Percentiles rank a stretch among this genome's conserved stretches.
phyloP scores from a whole-genome alignment of 2,113 vertebrate species.

The Pseudopodoces humilis region DNA sequence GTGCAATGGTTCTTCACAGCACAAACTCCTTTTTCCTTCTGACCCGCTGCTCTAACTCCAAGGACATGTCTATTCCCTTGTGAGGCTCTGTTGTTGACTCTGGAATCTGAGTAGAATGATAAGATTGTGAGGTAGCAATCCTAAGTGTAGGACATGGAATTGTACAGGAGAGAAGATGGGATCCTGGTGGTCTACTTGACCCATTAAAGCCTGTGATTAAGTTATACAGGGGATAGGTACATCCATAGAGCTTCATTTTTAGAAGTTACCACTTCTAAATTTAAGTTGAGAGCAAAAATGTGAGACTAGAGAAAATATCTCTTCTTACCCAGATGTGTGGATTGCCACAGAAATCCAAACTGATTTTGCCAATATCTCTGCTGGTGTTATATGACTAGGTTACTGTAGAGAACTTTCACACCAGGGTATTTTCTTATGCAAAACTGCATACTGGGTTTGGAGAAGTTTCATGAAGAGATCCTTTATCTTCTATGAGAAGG shows the following conservation, averaged over 20 bases:
- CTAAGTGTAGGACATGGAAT: not conserved
- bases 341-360: not conserved
- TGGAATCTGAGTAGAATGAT: not conserved
- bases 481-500: not conserved
- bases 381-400: not conserved
- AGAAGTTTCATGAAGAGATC: not conserved
- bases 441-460: not conserved
- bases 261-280: not conserved
- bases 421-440: not conserved
- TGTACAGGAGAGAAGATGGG: not conserved
- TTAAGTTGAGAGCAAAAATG: not conserved
- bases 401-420: not conserved
- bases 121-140: not conserved
- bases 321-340: rapidly evolving
- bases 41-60: not conserved
- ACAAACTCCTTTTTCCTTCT: not conserved
- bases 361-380: not conserved
- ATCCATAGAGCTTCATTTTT: not conserved
- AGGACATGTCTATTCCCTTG: not conserved
- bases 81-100: not conserved
- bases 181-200: not conserved
- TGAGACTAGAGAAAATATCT: not conserved
- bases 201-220: not conserved
- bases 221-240: not conserved
- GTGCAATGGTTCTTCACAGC: not conserved